Conservation (phyloP, 2,888 invertebrate genomes). For the Cistogaster globosa region DNA sequence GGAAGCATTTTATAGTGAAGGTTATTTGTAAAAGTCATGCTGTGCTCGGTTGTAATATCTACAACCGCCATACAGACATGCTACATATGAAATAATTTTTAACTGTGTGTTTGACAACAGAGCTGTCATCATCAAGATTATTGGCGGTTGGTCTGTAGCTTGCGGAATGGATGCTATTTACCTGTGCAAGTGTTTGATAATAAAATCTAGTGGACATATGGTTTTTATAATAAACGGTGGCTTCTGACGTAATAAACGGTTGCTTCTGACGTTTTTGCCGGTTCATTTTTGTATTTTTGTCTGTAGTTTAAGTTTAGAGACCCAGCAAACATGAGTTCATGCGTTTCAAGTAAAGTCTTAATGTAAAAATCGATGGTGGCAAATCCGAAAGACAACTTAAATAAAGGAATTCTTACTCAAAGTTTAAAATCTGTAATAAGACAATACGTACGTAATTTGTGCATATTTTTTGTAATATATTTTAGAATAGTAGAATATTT, state of each 20-base stretch:
- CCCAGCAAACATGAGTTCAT: conserved; percentile 17
- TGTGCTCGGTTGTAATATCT: conserved; percentile 55
- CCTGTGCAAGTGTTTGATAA: conserved; percentile 57
- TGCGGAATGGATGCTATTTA: conserved; percentile 16
- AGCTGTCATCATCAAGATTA: conserved; percentile 69
- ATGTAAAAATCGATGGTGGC: no score
- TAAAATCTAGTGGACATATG: conserved; percentile 55
- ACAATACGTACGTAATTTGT: no score
- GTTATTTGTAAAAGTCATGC: conserved; percentile 72
- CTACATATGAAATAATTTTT: conserved; percentile 64
- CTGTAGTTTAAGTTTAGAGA: conserved; percentile 7
- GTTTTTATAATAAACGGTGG: conserved; percentile 60
- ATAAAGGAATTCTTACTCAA: no score
- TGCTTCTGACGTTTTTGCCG: conserved; percentile 55
- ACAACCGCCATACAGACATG: conserved; percentile 34
- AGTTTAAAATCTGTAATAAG: no score
- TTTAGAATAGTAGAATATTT: no score
- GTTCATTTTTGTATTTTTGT: conserved; percentile 25
- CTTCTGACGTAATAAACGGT: conserved; percentile 62
- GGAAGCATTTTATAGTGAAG: conserved; percentile 65
- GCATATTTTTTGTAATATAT: no score
- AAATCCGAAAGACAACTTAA: no score
- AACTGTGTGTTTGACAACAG: conserved; percentile 69
- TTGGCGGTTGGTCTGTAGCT: conserved; percentile 56
- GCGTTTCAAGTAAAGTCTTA: neutral